Evolutionary conservation across 2,888 invertebrate species (phyloP).

Genomic region (Synergus itoensis): DNA sequence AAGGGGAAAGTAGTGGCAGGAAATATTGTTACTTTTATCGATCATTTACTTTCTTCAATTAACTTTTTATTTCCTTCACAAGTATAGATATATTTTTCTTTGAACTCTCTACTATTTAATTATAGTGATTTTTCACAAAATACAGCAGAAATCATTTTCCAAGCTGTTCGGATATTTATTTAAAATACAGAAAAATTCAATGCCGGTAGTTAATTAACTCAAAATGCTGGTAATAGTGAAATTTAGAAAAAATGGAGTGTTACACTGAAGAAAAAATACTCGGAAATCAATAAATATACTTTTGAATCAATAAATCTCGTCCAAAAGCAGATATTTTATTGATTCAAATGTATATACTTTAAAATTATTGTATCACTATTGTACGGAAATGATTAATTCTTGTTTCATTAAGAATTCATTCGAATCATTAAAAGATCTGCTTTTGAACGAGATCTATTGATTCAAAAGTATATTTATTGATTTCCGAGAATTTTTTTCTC

Average conservation of each 20-base stretch:
- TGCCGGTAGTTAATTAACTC: neutral
- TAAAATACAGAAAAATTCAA: neutral
- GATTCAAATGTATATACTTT: too few species aligned
- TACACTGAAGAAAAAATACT: too few species aligned
- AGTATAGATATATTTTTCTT: neutral
- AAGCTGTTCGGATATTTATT: neutral
- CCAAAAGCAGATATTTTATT: too few species aligned
- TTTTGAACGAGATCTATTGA: too few species aligned
- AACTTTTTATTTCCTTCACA: neutral
- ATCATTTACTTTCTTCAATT: constrained; percentile 16
- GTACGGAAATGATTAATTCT: too few species aligned
- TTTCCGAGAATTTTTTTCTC: too few species aligned
- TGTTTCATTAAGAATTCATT: too few species aligned
- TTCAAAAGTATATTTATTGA: too few species aligned
- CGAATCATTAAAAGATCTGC: too few species aligned
- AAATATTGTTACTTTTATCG: constrained; percentile 27
- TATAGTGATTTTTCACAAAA: neutral
- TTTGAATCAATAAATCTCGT: too few species aligned
- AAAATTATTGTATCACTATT: too few species aligned
- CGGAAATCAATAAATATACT: too few species aligned
- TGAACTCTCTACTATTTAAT: neutral
- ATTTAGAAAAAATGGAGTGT: neutral
- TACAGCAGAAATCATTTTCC: neutral
- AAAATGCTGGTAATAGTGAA: neutral
- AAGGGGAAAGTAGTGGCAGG: constrained; percentile 16